Percentiles rank a stretch among this genome's conserved stretches.
Conservation (phyloP, 2,797 vertebrate genomes). For the Sorex maritimensis region DNA sequence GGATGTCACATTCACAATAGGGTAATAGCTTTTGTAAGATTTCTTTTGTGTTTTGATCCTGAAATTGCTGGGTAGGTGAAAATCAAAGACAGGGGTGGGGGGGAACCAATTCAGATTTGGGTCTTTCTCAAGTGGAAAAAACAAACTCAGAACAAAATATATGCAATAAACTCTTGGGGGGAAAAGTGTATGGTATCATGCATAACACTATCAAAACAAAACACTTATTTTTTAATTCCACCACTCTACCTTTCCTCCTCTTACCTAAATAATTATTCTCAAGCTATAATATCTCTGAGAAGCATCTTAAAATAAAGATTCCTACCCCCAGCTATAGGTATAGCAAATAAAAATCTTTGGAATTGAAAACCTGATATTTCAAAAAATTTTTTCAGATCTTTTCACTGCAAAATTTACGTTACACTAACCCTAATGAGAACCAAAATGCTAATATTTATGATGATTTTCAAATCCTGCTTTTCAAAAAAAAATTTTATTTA, state of each 20-base stretch:
- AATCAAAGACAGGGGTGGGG: not conserved
- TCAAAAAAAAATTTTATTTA: constrained; percentile 47
- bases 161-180: not conserved
- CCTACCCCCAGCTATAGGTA: not conserved
- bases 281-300: constrained; percentile 51
- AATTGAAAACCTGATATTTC: not conserved
- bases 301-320: not conserved
- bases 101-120: constrained; percentile 29
- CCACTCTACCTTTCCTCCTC: not conserved
- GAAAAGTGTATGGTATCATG: not conserved
- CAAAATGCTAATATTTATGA: constrained; percentile 28
- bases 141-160: constrained; percentile 31
- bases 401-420: constrained; percentile 65
- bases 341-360: constrained; percentile 48
- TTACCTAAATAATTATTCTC: constrained; percentile 71
- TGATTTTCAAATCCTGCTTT: not conserved
- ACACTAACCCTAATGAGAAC: constrained; percentile 63
- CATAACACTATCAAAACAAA: not conserved
- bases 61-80: constrained; percentile 51
- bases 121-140: constrained; percentile 39
- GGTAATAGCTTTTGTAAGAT: not conserved
- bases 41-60: constrained; percentile 48
- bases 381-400: constrained; percentile 66
- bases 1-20: not conserved
- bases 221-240: not conserved